Base-by-base conservation (phyloP, 1,140 invertebrate species). In the Drosophila chauvacae region DNA sequence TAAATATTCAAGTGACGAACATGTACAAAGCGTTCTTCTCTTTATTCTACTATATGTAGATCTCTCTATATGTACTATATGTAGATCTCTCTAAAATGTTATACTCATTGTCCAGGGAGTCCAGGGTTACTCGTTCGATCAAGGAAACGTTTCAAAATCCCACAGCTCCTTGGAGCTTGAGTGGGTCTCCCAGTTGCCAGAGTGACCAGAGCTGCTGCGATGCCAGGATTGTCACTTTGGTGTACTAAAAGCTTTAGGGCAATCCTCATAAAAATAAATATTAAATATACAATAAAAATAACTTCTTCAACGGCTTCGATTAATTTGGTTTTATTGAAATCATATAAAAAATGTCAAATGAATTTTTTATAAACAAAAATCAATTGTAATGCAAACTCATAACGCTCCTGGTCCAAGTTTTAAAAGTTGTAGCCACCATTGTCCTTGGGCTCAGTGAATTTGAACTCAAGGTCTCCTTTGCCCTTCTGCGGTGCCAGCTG, bases 1-100 rank as follows among this genome's bases (percentile, higher is more conserved):
- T 78, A 78, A 78, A 78, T 70, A 78, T 78, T 78, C 76, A 78
- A 78, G 76, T 78, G 76, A 78, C 68, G 66, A 78, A 64, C 62
- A 78, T 70, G 66, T 70, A 70, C 18, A 30, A 6, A 28, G 11
- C 7, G 16, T n/a, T 44, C 11, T 30, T 64, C 9, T 33, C 10
- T 14, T 69, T 65, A 39, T 55, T 51, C 5, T 23, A 23, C n/a
- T n/a, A n/a, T n/a, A n/a, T n/a, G n/a, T n/a, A n/a, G n/a, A n/a
- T n/a, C n/a, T n/a, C n/a, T n/a, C n/a, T n/a, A n/a, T n/a, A n/a
- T n/a, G n/a, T n/a, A n/a, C n/a, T n/a, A n/a, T n/a, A n/a, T n/a
- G n/a, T n/a, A n/a, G n/a, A n/a, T 50, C 7, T 26, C 7, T 3
- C 2, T 26, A 26, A 16, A 5, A 13, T 20, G 5, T 44, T 5